phyloP scores from a whole-genome alignment of 2,113 vertebrate genomes.

The Butorides virescens region DNA sequence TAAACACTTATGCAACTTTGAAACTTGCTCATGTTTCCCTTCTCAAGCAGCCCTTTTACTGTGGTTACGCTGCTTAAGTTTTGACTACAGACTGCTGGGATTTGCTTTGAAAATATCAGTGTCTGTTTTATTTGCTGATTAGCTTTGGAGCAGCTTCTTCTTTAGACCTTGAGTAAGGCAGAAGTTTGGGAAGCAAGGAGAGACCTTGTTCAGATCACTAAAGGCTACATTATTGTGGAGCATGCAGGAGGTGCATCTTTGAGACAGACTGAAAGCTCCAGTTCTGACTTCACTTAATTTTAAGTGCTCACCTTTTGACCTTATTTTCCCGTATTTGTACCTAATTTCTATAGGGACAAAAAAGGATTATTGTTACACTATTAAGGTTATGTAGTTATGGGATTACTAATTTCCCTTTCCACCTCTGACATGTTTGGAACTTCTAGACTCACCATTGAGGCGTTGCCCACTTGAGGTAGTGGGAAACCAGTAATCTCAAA shows the following conservation, averaged over 20 bases:
- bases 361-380: background rate
- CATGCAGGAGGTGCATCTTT: background rate
- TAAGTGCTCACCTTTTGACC: background rate
- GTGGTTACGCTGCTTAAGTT: slow-evolving; percentile 19
- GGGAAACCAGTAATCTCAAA: background rate
- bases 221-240: background rate
- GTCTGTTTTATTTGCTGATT: background rate
- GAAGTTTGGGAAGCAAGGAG: background rate
- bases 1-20: background rate
- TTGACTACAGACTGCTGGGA: slow-evolving; percentile 11
- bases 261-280: background rate
- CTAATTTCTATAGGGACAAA: background rate
- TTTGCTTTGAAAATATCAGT: slow-evolving; percentile 28
- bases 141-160: background rate
- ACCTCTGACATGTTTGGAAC: background rate
- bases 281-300: background rate
- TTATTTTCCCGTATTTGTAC: background rate
- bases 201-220: background rate
- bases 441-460: background rate
- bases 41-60: background rate
- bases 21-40: background rate
- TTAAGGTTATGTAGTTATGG: background rate
- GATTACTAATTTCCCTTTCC: background rate
- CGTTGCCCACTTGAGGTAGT: fast-evolving
- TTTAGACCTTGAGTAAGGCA: background rate